Conservation (phyloP, 1,140 invertebrate species). For the Aphis craccivora region DNA sequence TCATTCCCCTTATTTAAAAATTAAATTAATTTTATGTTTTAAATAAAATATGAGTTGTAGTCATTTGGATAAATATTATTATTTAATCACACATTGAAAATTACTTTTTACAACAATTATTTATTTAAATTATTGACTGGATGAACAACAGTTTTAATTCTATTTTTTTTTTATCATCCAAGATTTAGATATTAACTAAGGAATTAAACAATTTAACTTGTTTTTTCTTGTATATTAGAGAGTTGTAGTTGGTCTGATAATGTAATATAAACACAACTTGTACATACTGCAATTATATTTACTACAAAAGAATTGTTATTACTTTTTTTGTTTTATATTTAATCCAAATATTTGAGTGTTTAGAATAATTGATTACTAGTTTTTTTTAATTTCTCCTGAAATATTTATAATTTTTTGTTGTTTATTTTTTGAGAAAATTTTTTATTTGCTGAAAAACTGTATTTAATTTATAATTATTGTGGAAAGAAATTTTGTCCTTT, state of each 20-base stretch:
- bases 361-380: slow-evolving; percentile 12
- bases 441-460: not conserved
- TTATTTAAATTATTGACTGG: not conserved
- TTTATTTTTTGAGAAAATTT: not conserved
- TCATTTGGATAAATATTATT: not conserved
- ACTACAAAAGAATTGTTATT: not conserved
- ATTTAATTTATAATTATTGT: not conserved
- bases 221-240: not conserved
- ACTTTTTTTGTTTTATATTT: not conserved
- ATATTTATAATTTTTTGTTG: slow-evolving; percentile 21
- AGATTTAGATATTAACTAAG: not conserved
- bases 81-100: not conserved
- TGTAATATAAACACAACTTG: not conserved
- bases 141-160: not conserved
- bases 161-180: not conserved
- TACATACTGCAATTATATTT: not conserved
- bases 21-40: slow-evolving; percentile 36
- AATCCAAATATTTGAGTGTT: slow-evolving; percentile 13
- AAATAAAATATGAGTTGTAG: slow-evolving; percentile 23
- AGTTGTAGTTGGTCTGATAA: not conserved
- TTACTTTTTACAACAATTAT: not conserved
- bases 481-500: not conserved
- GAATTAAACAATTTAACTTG: not conserved
- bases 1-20: slow-evolving; percentile 4
- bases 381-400: not conserved